Evolutionary conservation across 23 tunicate genomes (phyloP).

Genomic region (Botrylloides violaceus): DNA sequence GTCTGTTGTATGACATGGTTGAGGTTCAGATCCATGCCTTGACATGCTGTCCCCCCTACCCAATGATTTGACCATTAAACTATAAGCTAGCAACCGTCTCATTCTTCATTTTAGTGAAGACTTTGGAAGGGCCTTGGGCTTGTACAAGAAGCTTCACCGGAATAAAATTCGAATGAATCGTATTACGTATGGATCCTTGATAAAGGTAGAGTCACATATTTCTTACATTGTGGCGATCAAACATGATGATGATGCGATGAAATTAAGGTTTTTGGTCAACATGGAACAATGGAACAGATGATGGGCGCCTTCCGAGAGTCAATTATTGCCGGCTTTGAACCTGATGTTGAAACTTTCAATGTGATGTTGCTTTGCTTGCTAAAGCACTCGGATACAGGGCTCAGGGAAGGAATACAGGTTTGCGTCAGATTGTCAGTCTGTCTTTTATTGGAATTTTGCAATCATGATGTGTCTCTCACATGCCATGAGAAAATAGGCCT

Average conservation of each 20-base stretch:
- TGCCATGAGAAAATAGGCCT: no score
- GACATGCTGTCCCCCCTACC: no score
- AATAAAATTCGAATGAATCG: not conserved
- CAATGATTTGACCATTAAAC: no score
- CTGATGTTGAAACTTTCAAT: conserved; percentile 45
- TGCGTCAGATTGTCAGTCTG: not conserved
- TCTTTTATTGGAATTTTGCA: not conserved
- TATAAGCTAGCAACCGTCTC: no score
- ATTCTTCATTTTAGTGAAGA: not conserved
- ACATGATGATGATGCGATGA: no score
- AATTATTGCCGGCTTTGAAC: conserved; percentile 57
- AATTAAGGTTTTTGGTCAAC: conserved; percentile 55
- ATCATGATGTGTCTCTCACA: not conserved
- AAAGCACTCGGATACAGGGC: conserved; percentile 40
- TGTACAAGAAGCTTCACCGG: not conserved
- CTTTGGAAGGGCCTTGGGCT: not conserved
- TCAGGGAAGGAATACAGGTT: conserved; percentile 47
- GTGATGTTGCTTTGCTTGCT: conserved; percentile 22
- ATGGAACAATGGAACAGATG: conserved; percentile 26
- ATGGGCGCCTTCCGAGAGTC: conserved; percentile 52
- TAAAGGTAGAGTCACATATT: no score
- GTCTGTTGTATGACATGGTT: no score
- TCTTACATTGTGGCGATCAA: no score
- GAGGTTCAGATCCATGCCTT: no score
- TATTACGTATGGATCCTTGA: not conserved